phyloP scores from a whole-genome alignment of 2,888 invertebrate genomes.

The Pteria penguin region DNA sequence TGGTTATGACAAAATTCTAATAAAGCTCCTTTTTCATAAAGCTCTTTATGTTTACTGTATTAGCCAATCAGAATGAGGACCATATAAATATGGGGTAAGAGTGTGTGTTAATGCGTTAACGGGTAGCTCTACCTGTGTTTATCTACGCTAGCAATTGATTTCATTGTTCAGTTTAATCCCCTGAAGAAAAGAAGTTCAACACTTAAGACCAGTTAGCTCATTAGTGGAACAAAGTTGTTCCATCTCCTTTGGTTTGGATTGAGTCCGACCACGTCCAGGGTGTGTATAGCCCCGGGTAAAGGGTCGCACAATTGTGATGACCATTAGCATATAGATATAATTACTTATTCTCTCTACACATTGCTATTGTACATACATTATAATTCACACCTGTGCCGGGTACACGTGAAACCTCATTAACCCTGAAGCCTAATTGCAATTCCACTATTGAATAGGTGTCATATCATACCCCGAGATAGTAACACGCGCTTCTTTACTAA shows the following conservation, averaged over 20 bases:
- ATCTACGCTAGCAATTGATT: constrained; percentile 45
- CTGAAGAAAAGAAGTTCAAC: constrained; percentile 26
- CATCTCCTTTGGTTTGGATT: constrained; percentile 9
- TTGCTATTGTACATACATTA: neutral
- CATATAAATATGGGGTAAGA: constrained; percentile 31
- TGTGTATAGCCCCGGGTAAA: constrained; percentile 9
- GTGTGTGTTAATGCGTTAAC: constrained; percentile 61
- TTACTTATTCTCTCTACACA: neutral
- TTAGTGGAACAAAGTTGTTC: constrained; percentile 40
- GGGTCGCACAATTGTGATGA: neutral
- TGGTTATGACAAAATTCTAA: neutral
- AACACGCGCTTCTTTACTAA: too few species aligned
- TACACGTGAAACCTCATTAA: neutral
- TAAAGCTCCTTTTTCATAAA: constrained; percentile 23
- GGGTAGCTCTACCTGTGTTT: constrained; percentile 44
- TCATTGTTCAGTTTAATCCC: constrained; percentile 48
- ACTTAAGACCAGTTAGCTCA: constrained; percentile 44
- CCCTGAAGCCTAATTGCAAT: neutral
- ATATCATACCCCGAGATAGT: too few species aligned
- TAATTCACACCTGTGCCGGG: neutral
- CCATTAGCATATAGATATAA: neutral
- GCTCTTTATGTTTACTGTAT: constrained; percentile 18
- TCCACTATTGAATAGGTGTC: neutral
- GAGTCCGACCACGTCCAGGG: constrained; percentile 1
- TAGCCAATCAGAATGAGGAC: constrained; percentile 19